phyloP scores from a whole-genome alignment of 2,113 vertebrate species.

The Pelodiscus sinensis region DNA sequence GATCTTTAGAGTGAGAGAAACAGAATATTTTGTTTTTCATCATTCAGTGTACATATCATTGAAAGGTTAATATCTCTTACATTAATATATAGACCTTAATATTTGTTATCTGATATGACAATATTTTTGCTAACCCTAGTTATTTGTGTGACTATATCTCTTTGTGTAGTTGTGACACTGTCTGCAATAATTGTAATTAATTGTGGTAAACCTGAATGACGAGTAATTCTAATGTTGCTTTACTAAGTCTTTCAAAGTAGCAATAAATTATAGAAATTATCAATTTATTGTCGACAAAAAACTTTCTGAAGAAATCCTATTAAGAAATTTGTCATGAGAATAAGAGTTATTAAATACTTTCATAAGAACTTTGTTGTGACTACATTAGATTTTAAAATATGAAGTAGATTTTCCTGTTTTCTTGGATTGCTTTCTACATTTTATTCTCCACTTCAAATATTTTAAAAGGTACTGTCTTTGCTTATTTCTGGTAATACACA shows the following conservation, averaged over 20 bases:
- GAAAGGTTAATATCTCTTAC: neutral
- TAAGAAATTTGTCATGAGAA: neutral
- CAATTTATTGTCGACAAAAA: neutral
- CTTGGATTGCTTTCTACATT: neutral
- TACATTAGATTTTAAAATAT: neutral
- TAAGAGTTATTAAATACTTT: neutral
- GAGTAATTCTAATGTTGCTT: neutral
- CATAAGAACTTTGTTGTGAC: neutral
- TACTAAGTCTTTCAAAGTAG: neutral
- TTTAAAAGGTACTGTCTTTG: neutral
- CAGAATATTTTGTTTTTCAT: neutral
- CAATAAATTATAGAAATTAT: neutral
- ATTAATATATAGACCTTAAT: neutral
- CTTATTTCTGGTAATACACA: conserved; percentile 2
- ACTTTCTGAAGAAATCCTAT: neutral
- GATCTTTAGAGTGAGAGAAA: conserved; percentile 25
- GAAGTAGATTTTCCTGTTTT: neutral
- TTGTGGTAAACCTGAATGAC: neutral
- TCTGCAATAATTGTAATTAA: conserved; percentile 14
- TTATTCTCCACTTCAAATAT: neutral
- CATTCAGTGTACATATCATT: neutral
- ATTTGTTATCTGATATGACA: neutral
- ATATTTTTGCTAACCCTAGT: neutral
- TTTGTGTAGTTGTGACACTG: neutral
- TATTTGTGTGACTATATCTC: neutral